Evolutionary conservation across 2,888 invertebrate species (phyloP).

Genomic region (Andrena chrysosceles): DNA sequence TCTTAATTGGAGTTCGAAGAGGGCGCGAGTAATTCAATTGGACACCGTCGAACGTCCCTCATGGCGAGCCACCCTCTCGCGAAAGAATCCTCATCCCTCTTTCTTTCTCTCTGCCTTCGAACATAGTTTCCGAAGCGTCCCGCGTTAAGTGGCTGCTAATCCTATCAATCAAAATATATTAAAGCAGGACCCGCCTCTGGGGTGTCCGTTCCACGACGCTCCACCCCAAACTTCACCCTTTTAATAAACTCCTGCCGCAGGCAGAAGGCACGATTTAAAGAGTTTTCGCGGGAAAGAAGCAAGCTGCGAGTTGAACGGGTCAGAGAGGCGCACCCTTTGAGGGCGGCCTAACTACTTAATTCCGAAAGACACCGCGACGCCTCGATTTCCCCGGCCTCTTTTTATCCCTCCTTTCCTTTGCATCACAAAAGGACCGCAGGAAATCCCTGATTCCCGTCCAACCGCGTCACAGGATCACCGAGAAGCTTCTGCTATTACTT

Average conservation of each 20-base stretch:
- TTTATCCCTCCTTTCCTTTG: constrained; percentile 69
- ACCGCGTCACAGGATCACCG: constrained; percentile 65
- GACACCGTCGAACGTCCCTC: background rate
- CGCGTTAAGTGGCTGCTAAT: constrained; percentile 71
- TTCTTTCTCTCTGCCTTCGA: constrained; percentile 13
- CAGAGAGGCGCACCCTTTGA: constrained; percentile 69
- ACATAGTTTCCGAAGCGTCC: constrained; percentile 13
- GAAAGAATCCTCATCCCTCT: background rate
- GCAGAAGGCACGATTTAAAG: constrained; percentile 76
- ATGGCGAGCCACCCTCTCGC: constrained; percentile 15
- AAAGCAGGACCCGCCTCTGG: constrained; percentile 65
- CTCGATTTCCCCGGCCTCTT: constrained; percentile 48
- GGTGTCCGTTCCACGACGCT: constrained; percentile 33
- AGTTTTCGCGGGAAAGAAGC: constrained; percentile 78
- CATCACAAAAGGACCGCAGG: constrained; percentile 81
- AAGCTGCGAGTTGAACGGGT: constrained; percentile 59
- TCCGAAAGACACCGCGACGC: constrained; percentile 76
- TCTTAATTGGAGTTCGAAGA: no score
- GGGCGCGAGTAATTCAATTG: constrained; percentile 19
- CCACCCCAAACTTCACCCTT: constrained; percentile 76
- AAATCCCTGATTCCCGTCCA: constrained; percentile 77
- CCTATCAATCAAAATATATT: constrained; percentile 82
- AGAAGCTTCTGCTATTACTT: constrained; percentile 59
- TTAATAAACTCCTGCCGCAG: constrained; percentile 78
- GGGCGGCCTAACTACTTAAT: constrained; percentile 81